These are phyloP conservation scores for Cassiopea andromeda DNA, from an alignment of 30 jellyfish, hydroid and myxozoan species.

Conservation along the genomic window DNA sequence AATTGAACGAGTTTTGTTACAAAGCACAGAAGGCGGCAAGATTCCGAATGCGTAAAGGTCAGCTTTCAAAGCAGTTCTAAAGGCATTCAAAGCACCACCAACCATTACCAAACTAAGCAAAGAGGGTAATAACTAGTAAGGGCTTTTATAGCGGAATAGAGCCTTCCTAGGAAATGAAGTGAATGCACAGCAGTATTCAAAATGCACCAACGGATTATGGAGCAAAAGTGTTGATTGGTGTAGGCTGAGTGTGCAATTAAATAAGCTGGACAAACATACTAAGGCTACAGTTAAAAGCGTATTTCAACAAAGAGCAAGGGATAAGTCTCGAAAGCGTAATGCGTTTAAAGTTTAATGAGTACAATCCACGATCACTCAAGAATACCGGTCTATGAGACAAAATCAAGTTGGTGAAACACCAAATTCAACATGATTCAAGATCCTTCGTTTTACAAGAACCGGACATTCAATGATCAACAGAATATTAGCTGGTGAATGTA, in stretches of 20 bases:
- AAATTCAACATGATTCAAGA: not conserved
- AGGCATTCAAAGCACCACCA: not conserved
- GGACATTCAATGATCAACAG: not conserved
- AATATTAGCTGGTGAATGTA: not conserved
- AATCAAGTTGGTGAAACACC: not conserved
- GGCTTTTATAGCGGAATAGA: not conserved
- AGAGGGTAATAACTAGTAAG: not conserved
- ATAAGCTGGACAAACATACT: not conserved
- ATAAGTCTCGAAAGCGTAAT: conserved; percentile 28
- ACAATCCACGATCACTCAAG: not conserved
- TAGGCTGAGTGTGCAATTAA: not conserved
- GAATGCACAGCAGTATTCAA: not conserved
- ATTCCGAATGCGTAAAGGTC: not conserved
- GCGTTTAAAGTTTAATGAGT: conserved; percentile 46
- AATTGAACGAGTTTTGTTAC: conserved; percentile 13
- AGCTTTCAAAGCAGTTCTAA: not conserved
- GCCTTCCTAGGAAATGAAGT: not conserved
- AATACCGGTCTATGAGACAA: not conserved
- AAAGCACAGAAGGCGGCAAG: not conserved
- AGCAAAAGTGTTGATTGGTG: not conserved
- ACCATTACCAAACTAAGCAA: not conserved
- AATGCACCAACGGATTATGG: not conserved
- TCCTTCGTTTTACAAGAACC: not conserved
- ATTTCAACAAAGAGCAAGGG: conserved; percentile 14
- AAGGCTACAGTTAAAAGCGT: conserved; percentile 10